Percentiles rank a stretch among this genome's conserved stretches.
These are phyloP conservation scores for Lethenteron reissneri DNA, from an alignment of 2,113 vertebrate species.

Conservation along the genomic window DNA sequence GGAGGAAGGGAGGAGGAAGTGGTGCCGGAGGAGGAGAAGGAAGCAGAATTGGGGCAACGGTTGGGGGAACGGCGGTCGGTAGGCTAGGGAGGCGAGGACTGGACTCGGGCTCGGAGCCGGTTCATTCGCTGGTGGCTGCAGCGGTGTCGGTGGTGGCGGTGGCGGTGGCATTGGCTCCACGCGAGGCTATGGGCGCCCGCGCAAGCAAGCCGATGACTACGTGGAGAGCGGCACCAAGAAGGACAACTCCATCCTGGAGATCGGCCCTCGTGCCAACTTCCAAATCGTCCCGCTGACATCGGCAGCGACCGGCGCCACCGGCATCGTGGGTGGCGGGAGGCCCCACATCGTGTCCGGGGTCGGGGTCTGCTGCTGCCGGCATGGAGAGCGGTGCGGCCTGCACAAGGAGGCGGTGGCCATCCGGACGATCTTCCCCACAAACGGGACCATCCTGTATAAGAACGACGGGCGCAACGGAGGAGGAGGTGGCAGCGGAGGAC, in stretches of 20 bases:
- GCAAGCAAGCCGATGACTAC: slow-evolving; percentile 49
- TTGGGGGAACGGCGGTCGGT: neutral
- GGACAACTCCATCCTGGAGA: slow-evolving; percentile 66
- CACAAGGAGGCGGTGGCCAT: slow-evolving; percentile 63
- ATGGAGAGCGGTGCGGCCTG: neutral
- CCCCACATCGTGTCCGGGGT: slow-evolving; percentile 11
- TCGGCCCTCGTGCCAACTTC: slow-evolving; percentile 39
- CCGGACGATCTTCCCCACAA: slow-evolving; percentile 73
- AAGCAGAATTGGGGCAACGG: too few relatives aligned
- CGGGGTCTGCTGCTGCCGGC: too few relatives aligned
- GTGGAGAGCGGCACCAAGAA: slow-evolving; percentile 77
- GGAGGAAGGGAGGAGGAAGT: slow-evolving; percentile 12
- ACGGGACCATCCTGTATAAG: slow-evolving; percentile 60
- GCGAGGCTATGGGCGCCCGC: slow-evolving; percentile 22
- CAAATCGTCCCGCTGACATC: slow-evolving; percentile 49
- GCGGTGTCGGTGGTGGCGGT: too few relatives aligned
- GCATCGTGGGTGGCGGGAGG: slow-evolving; percentile 28
- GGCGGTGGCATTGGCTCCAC: too few relatives aligned
- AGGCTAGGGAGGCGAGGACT: too few relatives aligned
- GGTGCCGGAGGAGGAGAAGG: too few relatives aligned
- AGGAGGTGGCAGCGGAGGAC: slow-evolving; percentile 51
- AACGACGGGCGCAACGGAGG: slow-evolving; percentile 29
- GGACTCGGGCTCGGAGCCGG: too few relatives aligned
- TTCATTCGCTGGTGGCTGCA: slow-evolving; percentile 15
- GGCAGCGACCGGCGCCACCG: too few relatives aligned